These are phyloP conservation scores for Larimichthys polyactis DNA, from an alignment of 2,113 vertebrate genomes.

Conservation along the genomic window DNA sequence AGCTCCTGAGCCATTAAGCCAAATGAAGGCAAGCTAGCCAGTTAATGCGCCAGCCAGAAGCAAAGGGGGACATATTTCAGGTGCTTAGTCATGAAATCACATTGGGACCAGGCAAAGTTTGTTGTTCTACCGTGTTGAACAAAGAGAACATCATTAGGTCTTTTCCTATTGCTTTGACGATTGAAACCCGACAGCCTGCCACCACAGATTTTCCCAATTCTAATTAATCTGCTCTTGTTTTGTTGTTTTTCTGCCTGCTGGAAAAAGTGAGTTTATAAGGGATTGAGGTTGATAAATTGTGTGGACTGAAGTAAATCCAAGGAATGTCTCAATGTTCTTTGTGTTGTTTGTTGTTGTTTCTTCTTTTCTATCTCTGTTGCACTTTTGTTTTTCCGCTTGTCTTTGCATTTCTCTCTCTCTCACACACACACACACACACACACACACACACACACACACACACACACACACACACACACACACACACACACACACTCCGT, in stretches of 20 bases:
- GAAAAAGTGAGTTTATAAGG: constrained; percentile 73
- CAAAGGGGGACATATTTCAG: constrained; percentile 67
- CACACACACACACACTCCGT: neutral
- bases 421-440: too few relatives aligned
- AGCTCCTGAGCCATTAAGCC: constrained; percentile 57
- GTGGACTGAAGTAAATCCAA: constrained; percentile 56
- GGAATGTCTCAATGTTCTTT: constrained; percentile 37
- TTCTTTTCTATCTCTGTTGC: constrained; percentile 15
- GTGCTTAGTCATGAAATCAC: constrained; percentile 69
- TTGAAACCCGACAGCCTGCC: constrained; percentile 74
- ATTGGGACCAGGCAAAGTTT: constrained; percentile 66
- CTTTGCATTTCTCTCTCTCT: constrained; percentile 5
- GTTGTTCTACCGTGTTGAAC: constrained; percentile 76
- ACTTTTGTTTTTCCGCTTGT: constrained; percentile 18
- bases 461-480: too few relatives aligned
- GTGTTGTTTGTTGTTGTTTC: constrained; percentile 34
- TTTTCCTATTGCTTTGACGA: constrained; percentile 69
- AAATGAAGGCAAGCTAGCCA: constrained; percentile 52
- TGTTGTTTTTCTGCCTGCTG: constrained; percentile 74
- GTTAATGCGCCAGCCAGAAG: constrained; percentile 56
- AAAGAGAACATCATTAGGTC: constrained; percentile 77
- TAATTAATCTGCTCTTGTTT: constrained; percentile 78
- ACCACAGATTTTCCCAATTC: constrained; percentile 73
- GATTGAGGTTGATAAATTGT: constrained; percentile 56
- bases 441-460: too few relatives aligned